These are phyloP conservation scores for Malurus alboscapulatus DNA, from an alignment of 2,113 vertebrate species.

Conservation along the genomic window DNA sequence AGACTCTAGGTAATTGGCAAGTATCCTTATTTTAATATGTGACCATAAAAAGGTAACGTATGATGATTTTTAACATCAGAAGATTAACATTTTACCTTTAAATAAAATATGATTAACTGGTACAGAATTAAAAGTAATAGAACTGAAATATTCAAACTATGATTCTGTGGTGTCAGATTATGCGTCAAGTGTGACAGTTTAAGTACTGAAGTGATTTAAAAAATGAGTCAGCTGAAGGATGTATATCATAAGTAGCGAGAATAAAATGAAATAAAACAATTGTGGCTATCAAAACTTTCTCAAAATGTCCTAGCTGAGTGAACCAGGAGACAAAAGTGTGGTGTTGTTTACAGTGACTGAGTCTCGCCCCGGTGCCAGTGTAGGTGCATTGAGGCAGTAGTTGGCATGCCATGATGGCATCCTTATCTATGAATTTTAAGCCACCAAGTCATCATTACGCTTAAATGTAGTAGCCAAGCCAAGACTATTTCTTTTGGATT, in stretches of 20 bases:
- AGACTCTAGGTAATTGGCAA: conserved; percentile 24
- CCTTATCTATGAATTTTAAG: not conserved
- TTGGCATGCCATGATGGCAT: not conserved
- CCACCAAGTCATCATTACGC: not conserved
- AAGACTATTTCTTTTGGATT: not conserved
- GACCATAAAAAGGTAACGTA: conserved; percentile 29
- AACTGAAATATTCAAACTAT: conserved; percentile 51
- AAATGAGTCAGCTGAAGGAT: conserved; percentile 26
- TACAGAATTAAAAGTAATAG: conserved; percentile 39
- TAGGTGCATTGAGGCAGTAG: not conserved
- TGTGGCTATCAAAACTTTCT: not conserved
- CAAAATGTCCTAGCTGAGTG: not conserved
- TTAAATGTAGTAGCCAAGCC: not conserved
- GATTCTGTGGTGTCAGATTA: conserved; percentile 43
- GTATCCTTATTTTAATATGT: conserved; percentile 17
- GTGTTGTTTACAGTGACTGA: not conserved
- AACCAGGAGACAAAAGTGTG: not conserved
- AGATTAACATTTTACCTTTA: conserved; percentile 64
- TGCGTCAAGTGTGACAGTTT: conserved; percentile 44
- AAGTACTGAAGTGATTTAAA: conserved; percentile 52
- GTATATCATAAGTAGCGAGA: not conserved
- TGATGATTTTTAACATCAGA: conserved; percentile 54
- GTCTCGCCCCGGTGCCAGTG: not conserved
- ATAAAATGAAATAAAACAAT: conserved; percentile 26
- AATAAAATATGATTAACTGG: conserved; percentile 61